Base-by-base conservation (phyloP, 1,140 invertebrate species). In the Drosophila sp. region DNA sequence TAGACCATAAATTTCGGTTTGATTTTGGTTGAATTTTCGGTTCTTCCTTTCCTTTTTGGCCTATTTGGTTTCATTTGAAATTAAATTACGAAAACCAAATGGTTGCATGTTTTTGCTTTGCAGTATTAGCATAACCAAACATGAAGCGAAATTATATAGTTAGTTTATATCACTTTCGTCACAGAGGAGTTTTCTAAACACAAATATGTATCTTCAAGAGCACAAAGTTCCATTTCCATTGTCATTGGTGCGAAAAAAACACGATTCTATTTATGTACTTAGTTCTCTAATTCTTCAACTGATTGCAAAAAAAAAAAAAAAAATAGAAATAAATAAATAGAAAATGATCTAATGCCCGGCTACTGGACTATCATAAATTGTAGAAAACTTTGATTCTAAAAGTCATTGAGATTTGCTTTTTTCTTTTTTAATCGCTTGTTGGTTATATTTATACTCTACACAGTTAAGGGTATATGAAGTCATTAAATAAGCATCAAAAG, bases 1-100 rank as follows among this genome's bases (percentile, higher is more conserved):
- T 80, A 80, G 77, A 73, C 77, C 77, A 89, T 89, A 89, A 89
- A 89, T 89, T 84, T 87, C 77, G 89, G 84, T 89, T 75, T 78
- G 73, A 66, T 80, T 74, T 60, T 67, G 69, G 61, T 66, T 74
- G 54, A 50, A 62, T 50, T 8, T 25, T n/a, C 17, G 32, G 25
- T 25, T 5, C 8, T 3, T 3, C 35, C 17, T 11, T 25, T 1
- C 4, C 25, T 7, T 55, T 25, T 30, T 61, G 57, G 75, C 66
- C 56, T 80, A 80, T 84, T 89, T 17, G 17, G 84, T 89, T 89
- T 84, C 73, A 70, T 78, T 23, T 57, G 64, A 89, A 89, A 89
- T 89, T 89, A 87, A 89, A 74, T 50, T 50, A 27, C 44, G 23
- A 50, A 50, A 89, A 87, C 77, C 33, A 70, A 70, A 50, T 10